Evolutionary conservation across 1,140 invertebrate genomes (phyloP), one percentile per base, ranked within the genome.

Genomic region (Campodea augens): DNA sequence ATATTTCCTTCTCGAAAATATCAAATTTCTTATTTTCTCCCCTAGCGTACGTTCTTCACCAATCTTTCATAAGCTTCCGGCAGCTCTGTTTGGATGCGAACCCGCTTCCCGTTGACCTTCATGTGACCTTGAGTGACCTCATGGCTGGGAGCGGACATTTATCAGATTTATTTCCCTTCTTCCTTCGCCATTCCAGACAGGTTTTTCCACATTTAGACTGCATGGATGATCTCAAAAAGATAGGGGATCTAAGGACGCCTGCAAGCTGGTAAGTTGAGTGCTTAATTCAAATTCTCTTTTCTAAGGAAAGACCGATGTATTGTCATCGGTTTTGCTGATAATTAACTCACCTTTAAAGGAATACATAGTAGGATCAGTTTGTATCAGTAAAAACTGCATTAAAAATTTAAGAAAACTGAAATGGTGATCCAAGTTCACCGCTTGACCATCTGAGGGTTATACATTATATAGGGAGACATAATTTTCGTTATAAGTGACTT

Each of bases 181-280:
- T 97, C 57, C 58, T 98, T 37, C 65, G 77, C 29, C 88, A 97
- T 71, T 81, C 90, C 0, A 81, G 78, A 65, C 71, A 81, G 56
- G 83, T 92, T 50, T 99, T 91, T 65, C 96, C 96, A 10, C 95
- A 98, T 68, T 70, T 99, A 23, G 86, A 95, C 47, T 97, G 90
- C 62, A 80, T 98, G 71, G 92, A 98, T 60, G 93, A 98, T 60
- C 67, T 99, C 27, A 88, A 83, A 56, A 81, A 92, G 63, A 98
- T 98, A 51, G 89, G 90, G 52, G 93, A 99, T 64, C 67, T 98
- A 38, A 70, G 86, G 44, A 75, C 76, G 38, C 96, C 96, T 21
- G 78, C 89, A 10, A 87, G 83, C 60, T 98, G 95, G 95, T 88
- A 71, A 64, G 51, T 23, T 41, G n/a, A n/a, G n/a, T n/a, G n/a